Base-by-base conservation (phyloP, 2,888 invertebrate species). In the Blastobasis adustella region DNA sequence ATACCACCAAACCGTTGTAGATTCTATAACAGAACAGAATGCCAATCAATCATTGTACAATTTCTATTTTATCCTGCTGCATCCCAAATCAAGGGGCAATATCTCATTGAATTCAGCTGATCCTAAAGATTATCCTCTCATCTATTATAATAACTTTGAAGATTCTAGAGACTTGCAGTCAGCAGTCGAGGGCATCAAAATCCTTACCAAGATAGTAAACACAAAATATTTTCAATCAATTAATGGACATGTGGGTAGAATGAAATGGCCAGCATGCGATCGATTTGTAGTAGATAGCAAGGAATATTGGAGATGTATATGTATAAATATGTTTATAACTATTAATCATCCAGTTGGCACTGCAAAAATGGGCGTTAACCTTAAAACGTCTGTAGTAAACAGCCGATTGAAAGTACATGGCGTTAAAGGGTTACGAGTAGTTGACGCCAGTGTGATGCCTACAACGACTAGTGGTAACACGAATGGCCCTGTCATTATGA, bases 301-400 rank as follows among this genome's bases (percentile, higher is more conserved):
- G 5, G 49, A 56, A n/a, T 65, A 65, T 45, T 63, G 65, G 63
- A 51, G 55, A 48, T 65, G 65, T 48, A 56, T 62, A 49, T 57
- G 58, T 45, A 70, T 91, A 23, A 92, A 93, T 65, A 54, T 62
- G 39, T 59, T 61, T 0, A 45, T 55, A 4, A 61, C 63, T 10
- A 91, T 93, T 43, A 93, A 92, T 62, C 93, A 94, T 74, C 93
- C 93, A 0, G 90, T 90, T 8, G 91, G 93, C 37, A 90, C 90
- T 0, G 77, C 84, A 0, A 89, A 78, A 66, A 91, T 91, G 91
- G 90, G 90, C 5, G 76, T 84, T 0, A 58, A 59, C 5, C 65
- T 60, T 0, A 92, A 93, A 6, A 50, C 55, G 6, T 51, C 58
- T 37, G 59, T 58, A 10, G 61, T 61, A 90, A 53, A 52, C 37